A percentile compares a stretch with the other conserved stretches of the same genome.
These are phyloP conservation scores for Aphidoletes aphidimyza DNA, from an alignment of 2,888 invertebrate species.

Conservation along the genomic window DNA sequence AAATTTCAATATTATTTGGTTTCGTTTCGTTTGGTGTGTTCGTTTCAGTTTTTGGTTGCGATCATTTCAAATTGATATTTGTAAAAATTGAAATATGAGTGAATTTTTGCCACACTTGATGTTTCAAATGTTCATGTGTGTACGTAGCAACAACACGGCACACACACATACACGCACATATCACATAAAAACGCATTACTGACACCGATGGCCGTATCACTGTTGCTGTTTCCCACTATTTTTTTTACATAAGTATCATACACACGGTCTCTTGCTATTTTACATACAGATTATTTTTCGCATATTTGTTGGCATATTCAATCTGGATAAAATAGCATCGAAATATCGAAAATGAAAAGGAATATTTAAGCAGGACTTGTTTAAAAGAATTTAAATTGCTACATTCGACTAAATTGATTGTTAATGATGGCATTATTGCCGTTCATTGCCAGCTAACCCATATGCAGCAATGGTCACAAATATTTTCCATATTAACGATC, in stretches of 20 bases:
- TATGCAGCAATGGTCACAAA: no score
- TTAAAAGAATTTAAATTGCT: background rate
- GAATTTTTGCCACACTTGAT: conserved; percentile 7
- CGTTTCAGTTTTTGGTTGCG: background rate
- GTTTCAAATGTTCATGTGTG: background rate
- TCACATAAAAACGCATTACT: conserved; percentile 44
- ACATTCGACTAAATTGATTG: background rate
- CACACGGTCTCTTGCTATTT: background rate
- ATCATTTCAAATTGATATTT: background rate
- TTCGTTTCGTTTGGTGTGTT: no score
- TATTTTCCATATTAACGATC: no score
- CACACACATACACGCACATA: background rate
- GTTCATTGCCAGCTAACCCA: conserved; percentile 9
- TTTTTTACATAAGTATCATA: conserved; percentile 42
- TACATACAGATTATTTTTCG: conserved; percentile 29
- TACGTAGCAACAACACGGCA: background rate
- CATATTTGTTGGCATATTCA: background rate
- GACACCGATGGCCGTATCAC: conserved; percentile 18
- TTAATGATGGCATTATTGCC: background rate
- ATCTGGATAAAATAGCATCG: background rate
- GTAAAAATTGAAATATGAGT: background rate
- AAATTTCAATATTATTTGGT: background rate
- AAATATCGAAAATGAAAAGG: background rate
- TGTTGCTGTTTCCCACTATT: conserved; percentile 34
- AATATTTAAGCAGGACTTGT: background rate